Percentiles rank a stretch among this genome's conserved stretches.
These are phyloP conservation scores for Chironomus striatipennis DNA, from an alignment of 1,140 invertebrate species.

Conservation along the genomic window DNA sequence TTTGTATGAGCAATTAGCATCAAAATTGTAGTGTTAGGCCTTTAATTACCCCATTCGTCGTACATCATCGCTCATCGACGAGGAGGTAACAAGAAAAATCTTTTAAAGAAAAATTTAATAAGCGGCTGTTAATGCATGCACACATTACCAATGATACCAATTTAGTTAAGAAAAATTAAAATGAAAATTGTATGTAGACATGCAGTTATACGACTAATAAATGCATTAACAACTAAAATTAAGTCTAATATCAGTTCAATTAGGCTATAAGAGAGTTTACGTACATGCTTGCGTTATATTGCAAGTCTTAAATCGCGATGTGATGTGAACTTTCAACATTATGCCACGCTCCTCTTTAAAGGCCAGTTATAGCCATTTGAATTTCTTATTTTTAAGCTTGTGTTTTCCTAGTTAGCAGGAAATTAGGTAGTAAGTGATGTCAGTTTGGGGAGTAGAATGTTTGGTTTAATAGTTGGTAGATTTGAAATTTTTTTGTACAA, in stretches of 20 bases:
- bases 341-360: slow-evolving; percentile 5
- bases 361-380: slow-evolving; percentile 11
- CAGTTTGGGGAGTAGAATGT: too few relatives aligned
- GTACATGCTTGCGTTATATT: background rate
- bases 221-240: slow-evolving; percentile 10
- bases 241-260: slow-evolving; percentile 9
- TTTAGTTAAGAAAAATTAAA: background rate
- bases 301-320: slow-evolving; percentile 1
- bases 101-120: background rate
- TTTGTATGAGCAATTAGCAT: slow-evolving; percentile 7
- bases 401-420: too few relatives aligned
- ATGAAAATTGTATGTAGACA: background rate
- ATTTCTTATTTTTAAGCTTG: background rate
- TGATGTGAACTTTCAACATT: slow-evolving; percentile 2
- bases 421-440: too few relatives aligned
- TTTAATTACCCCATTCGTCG: background rate
- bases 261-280: background rate
- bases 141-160: slow-evolving; percentile 7
- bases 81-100: background rate
- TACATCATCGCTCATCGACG: background rate
- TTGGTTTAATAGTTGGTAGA: too few relatives aligned
- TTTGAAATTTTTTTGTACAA: too few relatives aligned
- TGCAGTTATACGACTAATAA: slow-evolving; percentile 13
- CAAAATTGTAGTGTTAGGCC: background rate
- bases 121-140: background rate